These are phyloP conservation scores for Gonatopus flavifemur DNA, from an alignment of 1,140 invertebrate species.

Conservation along the genomic window DNA sequence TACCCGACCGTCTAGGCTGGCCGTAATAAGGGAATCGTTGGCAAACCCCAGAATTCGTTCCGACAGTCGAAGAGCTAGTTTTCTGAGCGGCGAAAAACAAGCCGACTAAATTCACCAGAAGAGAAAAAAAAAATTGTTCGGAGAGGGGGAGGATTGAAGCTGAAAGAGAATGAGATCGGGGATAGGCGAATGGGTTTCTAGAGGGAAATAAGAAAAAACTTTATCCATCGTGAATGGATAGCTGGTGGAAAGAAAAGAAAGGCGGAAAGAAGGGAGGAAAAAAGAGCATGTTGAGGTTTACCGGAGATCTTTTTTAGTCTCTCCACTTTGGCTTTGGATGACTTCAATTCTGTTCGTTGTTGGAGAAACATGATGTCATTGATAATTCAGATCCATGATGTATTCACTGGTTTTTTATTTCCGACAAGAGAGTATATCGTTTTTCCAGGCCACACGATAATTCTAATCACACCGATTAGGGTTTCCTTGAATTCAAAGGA, in stretches of 20 bases:
- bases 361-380: too few species aligned
- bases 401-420: too few species aligned
- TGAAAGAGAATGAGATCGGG: conserved; percentile 3
- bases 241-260: conserved; percentile 22
- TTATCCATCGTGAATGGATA: conserved; percentile 30
- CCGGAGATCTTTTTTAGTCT: too few species aligned
- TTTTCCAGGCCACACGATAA: too few species aligned
- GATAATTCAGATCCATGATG: too few species aligned
- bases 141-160: background rate
- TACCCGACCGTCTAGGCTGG: conserved; percentile 29
- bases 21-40: conserved; percentile 36
- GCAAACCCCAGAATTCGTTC: conserved; percentile 28
- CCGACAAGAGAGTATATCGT: too few species aligned
- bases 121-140: background rate
- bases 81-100: conserved; percentile 20
- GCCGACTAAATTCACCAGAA: conserved; percentile 16
- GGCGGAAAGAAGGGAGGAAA: too few species aligned
- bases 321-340: too few species aligned
- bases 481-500: too few species aligned
- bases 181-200: conserved; percentile 31
- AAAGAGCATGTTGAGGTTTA: too few species aligned
- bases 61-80: conserved; percentile 24
- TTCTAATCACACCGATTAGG: too few species aligned
- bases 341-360: too few species aligned
- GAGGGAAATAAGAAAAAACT: conserved; percentile 36